Percentiles rank a stretch among this genome's conserved stretches.
Evolutionary conservation across 2,113 vertebrate genomes (phyloP).

Genomic region (Clarias magur): DNA sequence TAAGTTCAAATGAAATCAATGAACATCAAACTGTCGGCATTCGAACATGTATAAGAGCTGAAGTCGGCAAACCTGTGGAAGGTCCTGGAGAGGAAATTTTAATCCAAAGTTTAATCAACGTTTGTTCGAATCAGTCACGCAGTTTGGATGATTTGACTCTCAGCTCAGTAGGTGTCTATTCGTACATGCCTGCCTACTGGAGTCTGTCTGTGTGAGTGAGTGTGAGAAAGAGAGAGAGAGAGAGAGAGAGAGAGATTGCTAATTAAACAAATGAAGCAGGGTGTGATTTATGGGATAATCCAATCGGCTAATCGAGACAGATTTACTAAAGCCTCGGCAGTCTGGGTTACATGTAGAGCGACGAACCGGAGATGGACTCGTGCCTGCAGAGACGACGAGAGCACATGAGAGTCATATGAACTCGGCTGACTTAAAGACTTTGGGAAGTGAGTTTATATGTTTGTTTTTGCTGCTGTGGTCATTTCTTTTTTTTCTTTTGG

Average conservation of each 20-base stretch:
- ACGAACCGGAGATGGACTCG: background rate
- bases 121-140: background rate
- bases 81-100: too few relatives aligned
- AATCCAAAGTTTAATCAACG: too few relatives aligned
- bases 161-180: background rate
- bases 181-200: background rate
- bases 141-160: background rate
- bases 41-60: background rate
- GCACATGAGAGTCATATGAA: constrained; percentile 64
- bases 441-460: background rate
- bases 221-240: too few relatives aligned
- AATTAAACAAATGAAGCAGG: background rate
- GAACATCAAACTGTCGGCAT: background rate
- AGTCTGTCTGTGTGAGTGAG: background rate
- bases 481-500: background rate
- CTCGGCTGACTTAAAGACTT: constrained; percentile 15
- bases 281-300: background rate
- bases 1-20: background rate
- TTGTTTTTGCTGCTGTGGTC: background rate
- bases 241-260: background rate
- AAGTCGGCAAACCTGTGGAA: background rate
- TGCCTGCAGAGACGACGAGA: background rate
- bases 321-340: background rate
- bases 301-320: background rate
- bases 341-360: constrained; percentile 18